Conservation (phyloP, 2,888 invertebrate species). For the Aleiodes alternator region DNA sequence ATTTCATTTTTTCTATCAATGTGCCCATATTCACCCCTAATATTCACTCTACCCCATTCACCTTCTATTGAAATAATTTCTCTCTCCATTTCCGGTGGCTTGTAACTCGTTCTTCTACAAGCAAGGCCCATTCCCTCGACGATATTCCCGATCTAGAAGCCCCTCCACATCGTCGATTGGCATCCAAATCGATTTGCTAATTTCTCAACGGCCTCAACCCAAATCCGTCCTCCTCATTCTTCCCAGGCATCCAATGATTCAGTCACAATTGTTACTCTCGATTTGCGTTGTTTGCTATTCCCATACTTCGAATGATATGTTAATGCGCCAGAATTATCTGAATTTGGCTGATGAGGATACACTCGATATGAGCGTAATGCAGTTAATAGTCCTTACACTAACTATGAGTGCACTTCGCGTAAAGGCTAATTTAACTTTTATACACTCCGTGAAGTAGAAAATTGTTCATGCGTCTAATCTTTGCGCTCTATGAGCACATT, state of each 20-base stretch:
- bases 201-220: too few relatives aligned
- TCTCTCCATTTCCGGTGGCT: too few relatives aligned
- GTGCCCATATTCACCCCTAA: too few relatives aligned
- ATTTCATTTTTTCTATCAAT: too few relatives aligned
- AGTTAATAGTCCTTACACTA: constrained; percentile 59
- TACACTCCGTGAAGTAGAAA: constrained; percentile 68
- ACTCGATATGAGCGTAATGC: constrained; percentile 58
- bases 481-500: constrained; percentile 31
- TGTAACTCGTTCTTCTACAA: too few relatives aligned
- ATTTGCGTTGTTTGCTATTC: constrained; percentile 17
- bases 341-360: constrained; percentile 18
- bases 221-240: too few relatives aligned
- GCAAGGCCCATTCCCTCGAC: too few relatives aligned
- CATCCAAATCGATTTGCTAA: too few relatives aligned
- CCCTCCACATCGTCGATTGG: too few relatives aligned
- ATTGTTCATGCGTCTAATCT: constrained; percentile 55
- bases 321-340: constrained; percentile 15
- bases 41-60: too few relatives aligned
- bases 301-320: constrained; percentile 32
- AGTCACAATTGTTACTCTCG: background rate
- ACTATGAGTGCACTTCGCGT: constrained; percentile 54
- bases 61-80: too few relatives aligned
- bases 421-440: constrained; percentile 66
- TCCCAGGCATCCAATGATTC: background rate
- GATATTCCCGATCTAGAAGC: too few relatives aligned